Base-by-base conservation (phyloP, 2,797 vertebrate genomes). In the Syngnathus acus region DNA sequence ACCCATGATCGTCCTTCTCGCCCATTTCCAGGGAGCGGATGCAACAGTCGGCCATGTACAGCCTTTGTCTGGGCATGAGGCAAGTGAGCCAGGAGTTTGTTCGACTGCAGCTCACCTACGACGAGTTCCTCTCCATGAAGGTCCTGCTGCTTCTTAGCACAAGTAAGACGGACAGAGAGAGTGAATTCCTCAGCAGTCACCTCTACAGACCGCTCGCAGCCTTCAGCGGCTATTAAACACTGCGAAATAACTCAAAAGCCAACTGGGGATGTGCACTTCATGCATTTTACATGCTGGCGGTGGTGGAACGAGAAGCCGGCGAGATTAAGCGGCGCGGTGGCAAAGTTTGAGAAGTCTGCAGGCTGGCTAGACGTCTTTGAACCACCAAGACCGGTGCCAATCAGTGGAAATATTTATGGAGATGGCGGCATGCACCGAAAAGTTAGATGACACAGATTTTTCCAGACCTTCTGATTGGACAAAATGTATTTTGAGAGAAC, bases 41-140 rank as follows among this genome's bases (percentile, higher is more conserved):
- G 97, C 94, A 94, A 75, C 95, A 95, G 88, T 99, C 97, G 10
- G 95, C 97, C 70, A 99, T 99, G 97, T 98, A 98, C 39, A 95
- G 98, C 64, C 90, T 99, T 79, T 99, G 97, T 88, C 90, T 96
- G 88, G 94, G 95, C 66, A 99, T 99, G 96, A 94, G 95, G 87
- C 95, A 98, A 82, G 92, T 99, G 89, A 98, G 95, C 87, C 93
- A 97, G 87, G 95, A 99, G 90, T 99, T 99, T 50, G 90, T 97
- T 37, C 93, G 96, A 39, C 87, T 99, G 81, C 96, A 99, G 90
- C 93, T 99, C 26, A 95, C 93, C 83, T 96, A 97, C 40, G 95
- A 98, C 55, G 97, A 99, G 77, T 99, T 95, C 88, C 94, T 97
- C 32, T 90, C 95, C 68, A 99, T 99, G 97, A 99, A 99, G 84